These are phyloP conservation scores for Pantelozetes paolii DNA, from an alignment of 2,888 invertebrate species.

Conservation along the genomic window DNA sequence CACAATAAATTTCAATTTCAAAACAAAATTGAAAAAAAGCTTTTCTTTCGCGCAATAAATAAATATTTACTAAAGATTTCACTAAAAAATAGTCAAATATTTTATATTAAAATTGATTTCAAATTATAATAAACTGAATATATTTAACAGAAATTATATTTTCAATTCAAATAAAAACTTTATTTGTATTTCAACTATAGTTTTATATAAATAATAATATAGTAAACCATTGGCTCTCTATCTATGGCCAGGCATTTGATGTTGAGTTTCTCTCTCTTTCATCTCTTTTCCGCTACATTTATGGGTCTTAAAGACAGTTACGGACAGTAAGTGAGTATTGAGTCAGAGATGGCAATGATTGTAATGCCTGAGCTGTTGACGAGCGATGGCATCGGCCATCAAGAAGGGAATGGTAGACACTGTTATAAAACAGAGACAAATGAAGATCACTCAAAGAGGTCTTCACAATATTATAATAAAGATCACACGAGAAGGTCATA, in stretches of 20 bases:
- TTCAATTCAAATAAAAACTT: neutral
- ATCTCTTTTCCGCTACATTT: slow-evolving; percentile 21
- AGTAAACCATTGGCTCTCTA: neutral
- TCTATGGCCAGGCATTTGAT: too few species aligned
- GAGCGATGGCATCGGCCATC: neutral
- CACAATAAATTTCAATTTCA: neutral
- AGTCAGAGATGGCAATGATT: neutral
- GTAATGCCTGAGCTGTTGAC: neutral
- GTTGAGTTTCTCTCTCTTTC: slow-evolving; percentile 2
- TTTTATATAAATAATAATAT: neutral
- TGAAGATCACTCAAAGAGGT: neutral
- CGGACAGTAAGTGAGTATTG: neutral
- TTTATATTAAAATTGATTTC: neutral
- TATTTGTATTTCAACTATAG: neutral
- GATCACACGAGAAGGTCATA: neutral
- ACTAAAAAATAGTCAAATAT: too few species aligned
- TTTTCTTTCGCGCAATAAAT: too few species aligned
- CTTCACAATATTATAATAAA: neutral
- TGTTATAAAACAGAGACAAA: neutral
- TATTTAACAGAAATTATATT: neutral
- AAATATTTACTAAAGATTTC: too few species aligned
- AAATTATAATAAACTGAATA: neutral
- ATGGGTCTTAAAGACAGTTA: neutral
- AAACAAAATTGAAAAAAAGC: too few species aligned
- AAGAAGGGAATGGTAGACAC: neutral